These are phyloP conservation scores for Epinephelus malabaricus DNA, from an alignment of 2,797 vertebrate genomes.

Conservation along the genomic window DNA sequence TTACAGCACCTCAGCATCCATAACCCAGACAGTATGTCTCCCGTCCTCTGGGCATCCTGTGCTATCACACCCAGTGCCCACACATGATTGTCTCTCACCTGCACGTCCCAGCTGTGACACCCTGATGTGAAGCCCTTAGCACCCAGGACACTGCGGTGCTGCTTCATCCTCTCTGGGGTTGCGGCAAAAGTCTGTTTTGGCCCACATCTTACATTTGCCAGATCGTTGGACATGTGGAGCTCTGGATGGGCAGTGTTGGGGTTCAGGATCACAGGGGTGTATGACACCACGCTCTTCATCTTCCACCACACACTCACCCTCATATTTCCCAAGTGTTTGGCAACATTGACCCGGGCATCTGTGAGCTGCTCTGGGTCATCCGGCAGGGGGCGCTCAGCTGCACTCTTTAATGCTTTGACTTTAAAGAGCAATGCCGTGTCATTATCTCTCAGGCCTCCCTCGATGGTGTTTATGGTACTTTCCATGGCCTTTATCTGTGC, in stretches of 20 bases:
- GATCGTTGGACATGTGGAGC: neutral
- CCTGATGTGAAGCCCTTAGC: neutral
- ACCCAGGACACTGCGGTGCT: constrained; percentile 12
- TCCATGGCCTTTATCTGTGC: neutral
- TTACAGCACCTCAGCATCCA: constrained; percentile 31
- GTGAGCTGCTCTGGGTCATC: neutral
- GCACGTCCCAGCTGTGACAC: constrained; percentile 17
- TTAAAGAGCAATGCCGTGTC: neutral
- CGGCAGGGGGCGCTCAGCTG: constrained; percentile 8
- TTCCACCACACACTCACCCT: neutral
- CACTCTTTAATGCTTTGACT: accelerated
- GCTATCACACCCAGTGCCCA: constrained; percentile 28
- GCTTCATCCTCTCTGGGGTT: constrained; percentile 8
- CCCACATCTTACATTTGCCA: neutral
- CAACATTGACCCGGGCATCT: neutral
- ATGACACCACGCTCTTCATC: constrained; percentile 3
- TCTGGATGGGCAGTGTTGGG: constrained; percentile 14
- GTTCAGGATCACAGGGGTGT: constrained; percentile 6
- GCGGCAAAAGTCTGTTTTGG: neutral
- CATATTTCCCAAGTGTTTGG: constrained; percentile 16
- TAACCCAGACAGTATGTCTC: neutral
- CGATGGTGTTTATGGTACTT: neutral
- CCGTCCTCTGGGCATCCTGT: neutral
- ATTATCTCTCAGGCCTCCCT: neutral
- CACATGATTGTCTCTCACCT: neutral